A percentile compares a stretch with the other conserved stretches of the same genome.
phyloP scores from a whole-genome alignment of 2,888 invertebrate genomes.

The Amorpha juglandis region DNA sequence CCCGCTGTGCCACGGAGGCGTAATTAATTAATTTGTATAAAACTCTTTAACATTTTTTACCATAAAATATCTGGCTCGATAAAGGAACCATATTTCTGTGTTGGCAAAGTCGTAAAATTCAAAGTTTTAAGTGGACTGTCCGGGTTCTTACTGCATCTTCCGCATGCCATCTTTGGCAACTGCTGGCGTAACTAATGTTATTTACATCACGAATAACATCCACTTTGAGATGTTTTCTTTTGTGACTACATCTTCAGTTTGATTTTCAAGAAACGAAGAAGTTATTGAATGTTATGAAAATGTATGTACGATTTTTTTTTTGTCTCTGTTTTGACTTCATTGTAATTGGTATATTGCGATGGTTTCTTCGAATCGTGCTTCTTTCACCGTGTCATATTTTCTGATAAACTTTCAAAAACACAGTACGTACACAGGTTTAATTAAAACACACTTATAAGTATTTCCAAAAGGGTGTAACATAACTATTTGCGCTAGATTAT shows the following conservation, averaged over 20 bases:
- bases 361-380: too few species aligned
- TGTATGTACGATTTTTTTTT: too few species aligned
- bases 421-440: neutral
- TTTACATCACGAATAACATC: constrained; percentile 19
- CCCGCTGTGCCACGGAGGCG: too few species aligned
- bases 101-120: constrained; percentile 25
- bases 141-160: constrained; percentile 13
- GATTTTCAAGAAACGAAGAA: neutral
- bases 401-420: too few species aligned
- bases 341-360: too few species aligned
- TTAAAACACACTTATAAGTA: neutral
- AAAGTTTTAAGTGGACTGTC: constrained; percentile 29
- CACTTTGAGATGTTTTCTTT: constrained; percentile 12
- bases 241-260: too few species aligned
- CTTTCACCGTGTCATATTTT: too few species aligned
- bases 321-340: too few species aligned
- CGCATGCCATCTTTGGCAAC: constrained; percentile 19
- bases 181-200: neutral
- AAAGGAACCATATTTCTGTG: constrained; percentile 19
- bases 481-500: neutral
- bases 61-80: constrained; percentile 8
- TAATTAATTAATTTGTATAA: neutral
- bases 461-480: neutral
- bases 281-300: neutral
- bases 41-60: neutral